Base-by-base conservation (phyloP, 2,888 invertebrate genomes). In the Rhyacophila evoluta region DNA sequence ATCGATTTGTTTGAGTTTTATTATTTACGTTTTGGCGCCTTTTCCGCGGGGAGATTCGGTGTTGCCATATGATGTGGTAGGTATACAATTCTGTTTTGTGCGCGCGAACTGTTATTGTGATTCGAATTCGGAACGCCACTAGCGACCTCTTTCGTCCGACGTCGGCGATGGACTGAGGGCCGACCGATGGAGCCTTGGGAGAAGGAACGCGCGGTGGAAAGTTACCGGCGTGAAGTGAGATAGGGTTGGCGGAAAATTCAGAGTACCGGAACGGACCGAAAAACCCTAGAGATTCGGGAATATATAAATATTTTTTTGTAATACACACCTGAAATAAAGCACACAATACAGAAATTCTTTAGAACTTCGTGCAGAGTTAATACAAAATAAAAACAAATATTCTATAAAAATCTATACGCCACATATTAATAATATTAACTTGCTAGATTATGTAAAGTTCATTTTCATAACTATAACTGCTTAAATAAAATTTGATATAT, bases 151-250 rank as follows among this genome's bases (percentile, higher is more conserved):
- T 68, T 68, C 67, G n/a, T 25, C 25, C 67, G 67, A 36, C 68
- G 67, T 67, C 74, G 68, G 67, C 29, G 68, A 33, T 67, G 28
- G 68, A 74, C 74, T 74, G 74, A 27, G 33, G 55, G 19, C 55
- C 25, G 55, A 55, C 12, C 67, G 27, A 38, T n/a, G 27, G 68
- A 37, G 74, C 69, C 33, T 25, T 67, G 74, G 38, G 74, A 74
- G 55, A 74, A 74, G 19, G 55, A 55, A 25, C 55, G 55, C 15
- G 55, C 55, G 55, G 55, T 55, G 55, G 55, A 55, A 55, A 55
- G 55, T 55, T 55, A 55, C 55, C 55, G 55, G 55, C 55, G 41
- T 55, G 55, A 55, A 55, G 15, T 55, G 3, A 55, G 25, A 10
- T 4, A 55, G 55, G 55, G 55, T 55, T 55, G 55, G 8, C 55